Evolutionary conservation across 1,140 invertebrate genomes (phyloP).

Genomic region (Oryzaephilus surinamensis): DNA sequence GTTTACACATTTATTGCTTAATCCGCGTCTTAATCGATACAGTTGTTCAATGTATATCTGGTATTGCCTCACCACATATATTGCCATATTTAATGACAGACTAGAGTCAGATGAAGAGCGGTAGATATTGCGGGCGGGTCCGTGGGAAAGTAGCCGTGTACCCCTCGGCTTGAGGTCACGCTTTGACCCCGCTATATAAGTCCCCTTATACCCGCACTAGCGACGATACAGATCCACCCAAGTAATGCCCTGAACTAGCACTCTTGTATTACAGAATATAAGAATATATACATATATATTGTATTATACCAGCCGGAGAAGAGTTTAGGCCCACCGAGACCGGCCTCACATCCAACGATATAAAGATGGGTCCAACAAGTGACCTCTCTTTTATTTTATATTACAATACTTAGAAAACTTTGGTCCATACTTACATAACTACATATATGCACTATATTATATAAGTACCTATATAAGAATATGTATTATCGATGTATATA

Average conservation of each 20-base stretch:
- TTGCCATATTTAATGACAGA: slow-evolving; percentile 39
- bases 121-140: slow-evolving; percentile 37
- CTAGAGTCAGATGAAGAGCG: slow-evolving; percentile 37
- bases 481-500: too few relatives aligned
- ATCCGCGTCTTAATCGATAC: slow-evolving; percentile 28
- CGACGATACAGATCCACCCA: slow-evolving; percentile 33
- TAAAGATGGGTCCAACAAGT: too few relatives aligned
- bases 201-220: slow-evolving; percentile 19
- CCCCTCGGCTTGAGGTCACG: slow-evolving; percentile 38
- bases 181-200: slow-evolving; percentile 29
- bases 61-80: slow-evolving; percentile 33
- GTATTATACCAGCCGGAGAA: too few relatives aligned
- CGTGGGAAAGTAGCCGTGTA: slow-evolving; percentile 38
- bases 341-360: too few relatives aligned
- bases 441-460: too few relatives aligned
- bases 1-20: slow-evolving; percentile 19
- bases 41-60: slow-evolving; percentile 31
- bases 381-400: too few relatives aligned
- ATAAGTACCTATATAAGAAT: too few relatives aligned
- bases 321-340: too few relatives aligned
- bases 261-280: too few relatives aligned
- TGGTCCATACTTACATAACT: too few relatives aligned
- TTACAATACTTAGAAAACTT: too few relatives aligned
- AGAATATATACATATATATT: too few relatives aligned
- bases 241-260: slow-evolving; percentile 28